Conservation (phyloP, 2,797 vertebrate species). For the Rhabdophis nuchalis region DNA sequence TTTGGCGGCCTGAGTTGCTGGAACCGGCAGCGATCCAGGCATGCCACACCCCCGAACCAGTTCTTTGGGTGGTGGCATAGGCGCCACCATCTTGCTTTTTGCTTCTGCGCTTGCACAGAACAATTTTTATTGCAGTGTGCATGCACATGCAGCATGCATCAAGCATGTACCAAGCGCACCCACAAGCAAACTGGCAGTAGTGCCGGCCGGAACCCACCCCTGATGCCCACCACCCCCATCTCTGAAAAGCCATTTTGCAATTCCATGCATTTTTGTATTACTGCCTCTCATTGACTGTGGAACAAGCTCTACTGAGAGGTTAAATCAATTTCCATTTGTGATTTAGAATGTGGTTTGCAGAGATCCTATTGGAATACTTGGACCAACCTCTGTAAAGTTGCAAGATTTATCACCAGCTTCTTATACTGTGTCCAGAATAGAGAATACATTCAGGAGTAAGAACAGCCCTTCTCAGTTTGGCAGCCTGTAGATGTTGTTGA, state of each 20-base stretch:
- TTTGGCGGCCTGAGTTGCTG: no score
- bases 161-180: no score
- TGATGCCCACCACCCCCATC: not conserved
- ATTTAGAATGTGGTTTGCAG: not conserved
- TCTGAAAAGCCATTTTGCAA: not conserved
- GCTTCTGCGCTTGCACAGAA: no score
- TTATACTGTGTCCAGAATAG: not conserved
- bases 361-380: not conserved
- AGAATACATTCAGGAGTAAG: not conserved
- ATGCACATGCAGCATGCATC: no score
- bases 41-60: no score
- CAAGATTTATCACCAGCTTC: not conserved
- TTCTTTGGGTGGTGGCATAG: no score
- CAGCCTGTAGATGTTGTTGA: not conserved
- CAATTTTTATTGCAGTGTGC: no score
- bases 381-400: not conserved
- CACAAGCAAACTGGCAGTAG: no score
- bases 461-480: not conserved
- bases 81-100: no score
- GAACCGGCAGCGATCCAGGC: no score
- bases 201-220: no score
- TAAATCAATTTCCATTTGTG: not conserved
- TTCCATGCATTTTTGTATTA: not conserved
- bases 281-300: not conserved
- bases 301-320: not conserved